Evolutionary conservation across 2,113 vertebrate species (phyloP).

Genomic region (Tricholaema leucomelas): DNA sequence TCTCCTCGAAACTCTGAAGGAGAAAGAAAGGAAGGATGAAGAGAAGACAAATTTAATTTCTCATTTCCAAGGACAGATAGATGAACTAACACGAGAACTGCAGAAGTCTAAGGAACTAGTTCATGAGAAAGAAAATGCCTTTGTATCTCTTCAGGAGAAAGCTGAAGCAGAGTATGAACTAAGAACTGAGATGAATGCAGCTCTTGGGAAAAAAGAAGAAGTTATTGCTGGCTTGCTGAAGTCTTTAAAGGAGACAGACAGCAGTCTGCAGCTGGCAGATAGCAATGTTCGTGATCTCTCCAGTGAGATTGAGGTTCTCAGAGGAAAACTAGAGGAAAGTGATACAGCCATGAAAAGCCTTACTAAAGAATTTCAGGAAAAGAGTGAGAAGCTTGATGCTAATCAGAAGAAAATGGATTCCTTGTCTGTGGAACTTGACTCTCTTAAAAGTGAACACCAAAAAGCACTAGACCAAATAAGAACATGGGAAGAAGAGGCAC

Average conservation of each 20-base stretch:
- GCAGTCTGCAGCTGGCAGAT: constrained; percentile 47
- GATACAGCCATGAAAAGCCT: constrained; percentile 42
- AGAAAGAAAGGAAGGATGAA: constrained; percentile 65
- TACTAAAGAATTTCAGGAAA: constrained; percentile 72
- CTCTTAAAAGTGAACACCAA: constrained; percentile 75
- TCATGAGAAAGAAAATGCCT: constrained; percentile 68
- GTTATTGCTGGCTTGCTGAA: constrained; percentile 67
- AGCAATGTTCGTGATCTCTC: constrained; percentile 47
- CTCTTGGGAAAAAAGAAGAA: constrained; percentile 67
- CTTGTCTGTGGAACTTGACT: constrained; percentile 76
- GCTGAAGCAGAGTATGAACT: constrained; percentile 67
- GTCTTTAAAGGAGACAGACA: constrained; percentile 59
- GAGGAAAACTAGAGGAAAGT: constrained; percentile 63
- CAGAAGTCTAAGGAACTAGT: constrained; percentile 45
- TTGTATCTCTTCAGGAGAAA: constrained; percentile 80
- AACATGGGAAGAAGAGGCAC: constrained; percentile 67
- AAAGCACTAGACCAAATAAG: constrained; percentile 76
- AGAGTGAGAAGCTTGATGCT: constrained; percentile 63
- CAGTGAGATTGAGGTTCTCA: constrained; percentile 58
- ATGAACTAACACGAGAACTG: constrained; percentile 47
- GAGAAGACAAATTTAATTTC: constrained; percentile 68
- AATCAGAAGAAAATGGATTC: constrained; percentile 64
- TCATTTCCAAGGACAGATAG: constrained; percentile 66
- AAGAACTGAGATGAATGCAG: constrained; percentile 44
- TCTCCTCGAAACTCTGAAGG: constrained; percentile 68